These are phyloP conservation scores for Neolamprologus toae DNA, from an alignment of 2,113 vertebrate genomes.

Conservation along the genomic window DNA sequence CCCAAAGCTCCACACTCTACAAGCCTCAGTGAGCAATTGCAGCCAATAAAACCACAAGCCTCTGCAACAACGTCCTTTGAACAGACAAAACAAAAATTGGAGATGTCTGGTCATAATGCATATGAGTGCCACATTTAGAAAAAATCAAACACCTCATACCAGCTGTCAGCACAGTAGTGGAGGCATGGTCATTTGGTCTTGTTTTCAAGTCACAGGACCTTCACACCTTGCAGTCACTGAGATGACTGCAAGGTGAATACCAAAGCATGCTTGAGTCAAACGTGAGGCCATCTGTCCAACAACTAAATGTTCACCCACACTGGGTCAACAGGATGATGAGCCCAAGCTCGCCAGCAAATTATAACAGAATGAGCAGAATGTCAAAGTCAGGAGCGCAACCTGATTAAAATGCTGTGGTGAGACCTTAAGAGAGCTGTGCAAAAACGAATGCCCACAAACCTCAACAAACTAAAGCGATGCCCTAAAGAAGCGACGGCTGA, in stretches of 20 bases:
- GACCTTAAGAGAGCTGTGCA: not conserved
- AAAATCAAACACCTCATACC: not conserved
- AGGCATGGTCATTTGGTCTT: not conserved
- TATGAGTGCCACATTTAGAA: fast-evolving
- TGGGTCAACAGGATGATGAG: not conserved
- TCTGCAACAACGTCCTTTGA: not conserved
- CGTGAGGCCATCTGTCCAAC: not conserved
- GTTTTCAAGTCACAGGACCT: not conserved
- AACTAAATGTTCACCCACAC: fast-evolving
- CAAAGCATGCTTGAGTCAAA: not conserved
- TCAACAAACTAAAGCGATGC: not conserved
- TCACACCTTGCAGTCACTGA: not conserved
- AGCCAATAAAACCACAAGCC: not conserved
- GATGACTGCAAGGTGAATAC: not conserved
- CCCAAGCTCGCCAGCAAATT: not conserved
- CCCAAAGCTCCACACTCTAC: not conserved
- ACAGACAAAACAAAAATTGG: not conserved
- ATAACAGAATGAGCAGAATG: not conserved
- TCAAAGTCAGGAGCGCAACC: not conserved
- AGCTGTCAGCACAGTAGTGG: not conserved
- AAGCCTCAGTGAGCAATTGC: not conserved
- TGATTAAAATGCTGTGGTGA: not conserved
- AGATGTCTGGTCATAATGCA: not conserved
- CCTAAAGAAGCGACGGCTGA: not conserved
- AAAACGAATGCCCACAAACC: not conserved